Evolutionary conservation across 2,113 vertebrate genomes (phyloP).

Genomic region (Platanista minor): DNA sequence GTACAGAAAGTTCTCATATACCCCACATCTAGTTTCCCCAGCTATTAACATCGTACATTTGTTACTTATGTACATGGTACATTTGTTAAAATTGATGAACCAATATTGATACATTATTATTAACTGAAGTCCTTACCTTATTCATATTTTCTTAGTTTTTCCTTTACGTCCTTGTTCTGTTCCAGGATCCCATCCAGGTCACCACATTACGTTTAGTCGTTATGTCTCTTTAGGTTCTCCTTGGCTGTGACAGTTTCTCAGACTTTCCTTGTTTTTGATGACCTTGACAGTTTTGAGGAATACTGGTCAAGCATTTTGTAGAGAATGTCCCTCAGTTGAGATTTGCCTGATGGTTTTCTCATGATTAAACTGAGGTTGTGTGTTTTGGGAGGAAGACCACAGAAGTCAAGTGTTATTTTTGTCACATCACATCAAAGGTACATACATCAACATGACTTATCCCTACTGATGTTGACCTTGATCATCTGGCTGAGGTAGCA

Average conservation of each 20-base stretch:
- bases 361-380: neutral
- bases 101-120: neutral
- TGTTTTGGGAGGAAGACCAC: neutral
- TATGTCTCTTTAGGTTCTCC: neutral
- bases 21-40: neutral
- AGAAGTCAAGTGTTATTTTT: neutral
- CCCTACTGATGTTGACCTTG: neutral
- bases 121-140: neutral
- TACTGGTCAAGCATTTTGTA: neutral
- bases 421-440: neutral
- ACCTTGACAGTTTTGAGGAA: neutral
- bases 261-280: neutral
- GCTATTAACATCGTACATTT: neutral
- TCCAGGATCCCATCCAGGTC: neutral
- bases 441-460: neutral
- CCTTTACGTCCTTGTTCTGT: neutral
- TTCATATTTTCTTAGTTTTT: conserved; percentile 3
- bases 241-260: neutral
- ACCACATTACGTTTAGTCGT: neutral
- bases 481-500: neutral
- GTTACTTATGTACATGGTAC: neutral
- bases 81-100: neutral
- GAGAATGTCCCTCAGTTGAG: neutral
- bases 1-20: neutral
- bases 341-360: neutral